Base-by-base conservation (phyloP, 2,888 invertebrate species). In the Drosophila mulleri region DNA sequence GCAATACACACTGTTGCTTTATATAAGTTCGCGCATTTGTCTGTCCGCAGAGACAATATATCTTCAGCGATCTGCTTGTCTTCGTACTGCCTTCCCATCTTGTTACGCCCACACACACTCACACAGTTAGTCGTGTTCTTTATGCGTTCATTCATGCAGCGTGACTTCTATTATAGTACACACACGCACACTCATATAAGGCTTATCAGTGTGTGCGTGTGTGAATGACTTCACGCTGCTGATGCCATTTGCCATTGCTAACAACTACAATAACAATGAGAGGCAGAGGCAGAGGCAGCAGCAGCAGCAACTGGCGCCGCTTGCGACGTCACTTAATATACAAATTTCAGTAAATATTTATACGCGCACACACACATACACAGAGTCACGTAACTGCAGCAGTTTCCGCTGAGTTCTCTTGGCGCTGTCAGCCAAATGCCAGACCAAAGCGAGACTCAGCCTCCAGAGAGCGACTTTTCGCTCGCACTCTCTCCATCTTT, bases 281-380 rank as follows among this genome's bases (percentile, higher is more conserved):
- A 26, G 23, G 23, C 52, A 12, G n/a, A 32, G 32, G 48, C 48
- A 9, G n/a, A 14, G 16, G 35, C 35, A 32, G 37, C 37, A 20
- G 52, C 35, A 20, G 16, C 67, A 72, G 37, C 68, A 72, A 71
- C 75, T 65, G 71, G 63, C 82, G 88, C 70, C 68, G 61, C 71
- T 70, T 75, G 74, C 78, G 65, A 78, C 82, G 89, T 76, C 89
- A 84, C 80, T 89, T 89, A 83, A 80, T 85, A 89, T 75, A 88
- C 90, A 88, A 85, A 89, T 89, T 89, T 78, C 85, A 82, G 86
- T 86, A 89, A 88, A 89, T 89, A 86, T 86, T 86, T 89, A 75
- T 68, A 66, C 70, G 57, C 56, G 16, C 59, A 53, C 57, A 41
- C 48, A 41, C 58, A 57, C 26, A 50, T 47, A 57, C 64, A 50